phyloP scores from a whole-genome alignment of 37 sponge, comb jelly and placozoan species.

The Spongia lamella region DNA sequence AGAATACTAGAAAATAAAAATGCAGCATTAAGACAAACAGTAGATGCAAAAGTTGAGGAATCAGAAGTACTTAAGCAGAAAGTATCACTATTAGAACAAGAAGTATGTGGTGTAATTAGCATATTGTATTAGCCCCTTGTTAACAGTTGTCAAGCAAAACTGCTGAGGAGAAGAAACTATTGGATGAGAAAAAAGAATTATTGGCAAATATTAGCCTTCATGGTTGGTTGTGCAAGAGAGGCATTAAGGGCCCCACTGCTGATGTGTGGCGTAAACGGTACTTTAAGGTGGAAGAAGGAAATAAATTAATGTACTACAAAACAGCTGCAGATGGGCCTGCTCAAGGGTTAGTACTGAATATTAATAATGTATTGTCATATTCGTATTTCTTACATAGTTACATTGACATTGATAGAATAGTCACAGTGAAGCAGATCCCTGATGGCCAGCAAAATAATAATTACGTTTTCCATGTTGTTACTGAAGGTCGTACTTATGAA shows the following conservation, averaged over 20 bases:
- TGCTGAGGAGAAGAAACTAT: neutral
- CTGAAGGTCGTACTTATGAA: slow-evolving; percentile 72
- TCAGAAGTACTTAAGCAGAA: slow-evolving; percentile 21
- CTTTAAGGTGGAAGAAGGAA: slow-evolving; percentile 67
- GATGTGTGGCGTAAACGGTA: slow-evolving; percentile 68
- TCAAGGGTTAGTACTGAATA: slow-evolving; percentile 57
- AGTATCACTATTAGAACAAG: neutral
- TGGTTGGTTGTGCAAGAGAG: slow-evolving; percentile 77
- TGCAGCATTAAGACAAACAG: slow-evolving; percentile 50
- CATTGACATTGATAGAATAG: slow-evolving; percentile 68
- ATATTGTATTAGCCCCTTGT: neutral
- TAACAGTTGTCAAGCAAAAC: too few relatives aligned
- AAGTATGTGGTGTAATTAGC: too few relatives aligned
- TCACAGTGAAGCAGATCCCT: slow-evolving; percentile 40
- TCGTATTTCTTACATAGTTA: slow-evolving; percentile 20
- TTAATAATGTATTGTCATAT: neutral
- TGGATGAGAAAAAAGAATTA: slow-evolving; percentile 11
- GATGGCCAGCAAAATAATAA: slow-evolving; percentile 65
- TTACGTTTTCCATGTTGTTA: slow-evolving; percentile 59
- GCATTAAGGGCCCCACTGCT: slow-evolving; percentile 72
- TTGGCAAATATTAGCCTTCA: slow-evolving; percentile 10
- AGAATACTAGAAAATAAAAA: slow-evolving; percentile 58
- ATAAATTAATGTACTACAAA: slow-evolving; percentile 76
- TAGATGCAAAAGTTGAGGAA: slow-evolving; percentile 53
- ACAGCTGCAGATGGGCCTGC: slow-evolving; percentile 51